Percentiles rank a stretch among this genome's conserved stretches.
Evolutionary conservation across 2,888 invertebrate species (phyloP).

Genomic region (Drosophila testacea): DNA sequence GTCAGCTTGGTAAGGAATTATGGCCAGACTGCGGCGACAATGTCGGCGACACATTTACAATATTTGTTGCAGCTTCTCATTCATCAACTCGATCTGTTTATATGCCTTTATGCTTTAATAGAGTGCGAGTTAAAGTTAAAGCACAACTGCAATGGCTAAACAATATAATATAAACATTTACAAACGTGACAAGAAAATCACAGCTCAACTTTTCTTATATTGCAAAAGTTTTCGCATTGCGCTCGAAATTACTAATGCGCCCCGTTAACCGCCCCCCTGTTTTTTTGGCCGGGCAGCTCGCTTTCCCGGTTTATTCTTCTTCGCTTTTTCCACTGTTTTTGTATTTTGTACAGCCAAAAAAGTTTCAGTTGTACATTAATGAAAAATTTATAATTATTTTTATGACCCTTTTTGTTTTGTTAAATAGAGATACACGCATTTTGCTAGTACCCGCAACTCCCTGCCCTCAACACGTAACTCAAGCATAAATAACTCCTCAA

Average conservation of each 20-base stretch:
- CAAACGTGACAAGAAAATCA: conserved; percentile 76
- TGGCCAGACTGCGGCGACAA: conserved; percentile 23
- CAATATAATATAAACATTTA: conserved; percentile 51
- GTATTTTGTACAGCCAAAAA: conserved; percentile 22
- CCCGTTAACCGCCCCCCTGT: conserved; percentile 27
- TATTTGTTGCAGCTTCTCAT: conserved; percentile 31
- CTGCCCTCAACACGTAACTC: conserved; percentile 12
- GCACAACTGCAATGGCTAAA: conserved; percentile 17
- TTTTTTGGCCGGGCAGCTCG: conserved; percentile 3
- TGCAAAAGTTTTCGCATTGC: conserved; percentile 80
- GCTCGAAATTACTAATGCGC: conserved; percentile 68
- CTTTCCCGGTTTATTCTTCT: conserved; percentile 1
- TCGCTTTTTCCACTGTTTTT: not conserved
- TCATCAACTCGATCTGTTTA: conserved; percentile 31
- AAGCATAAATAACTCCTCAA: conserved; percentile 13
- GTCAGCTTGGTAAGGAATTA: conserved; percentile 47
- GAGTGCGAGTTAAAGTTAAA: conserved; percentile 1
- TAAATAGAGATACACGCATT: conserved; percentile 46
- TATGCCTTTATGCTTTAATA: not conserved
- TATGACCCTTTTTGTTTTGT: conserved; percentile 38
- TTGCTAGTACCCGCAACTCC: conserved; percentile 25
- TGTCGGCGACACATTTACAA: conserved; percentile 37
- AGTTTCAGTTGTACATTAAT: conserved; percentile 53
- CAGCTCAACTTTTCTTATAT: conserved; percentile 72
- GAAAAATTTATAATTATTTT: conserved; percentile 63